These are phyloP conservation scores for Magallana ariakensis DNA, from an alignment of 1,140 invertebrate genomes.

Conservation along the genomic window DNA sequence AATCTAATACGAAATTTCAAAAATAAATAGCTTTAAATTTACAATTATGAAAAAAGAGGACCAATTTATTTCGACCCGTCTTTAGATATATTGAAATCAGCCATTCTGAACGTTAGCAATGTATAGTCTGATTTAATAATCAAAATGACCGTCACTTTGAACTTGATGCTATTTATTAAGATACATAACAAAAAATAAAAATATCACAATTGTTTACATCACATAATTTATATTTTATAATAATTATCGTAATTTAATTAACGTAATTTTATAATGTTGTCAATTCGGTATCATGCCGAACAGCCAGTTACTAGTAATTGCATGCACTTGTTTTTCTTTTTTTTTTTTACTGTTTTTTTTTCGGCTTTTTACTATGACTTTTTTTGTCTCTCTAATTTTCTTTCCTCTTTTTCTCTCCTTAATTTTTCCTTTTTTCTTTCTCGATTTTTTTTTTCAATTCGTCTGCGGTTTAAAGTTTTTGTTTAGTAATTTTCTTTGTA, in stretches of 20 bases:
- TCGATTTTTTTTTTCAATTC: too few species aligned
- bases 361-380: slow-evolving; percentile 18
- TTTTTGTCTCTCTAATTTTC: not conserved
- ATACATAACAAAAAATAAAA: not conserved
- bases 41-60: too few species aligned
- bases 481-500: not conserved
- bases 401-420: too few species aligned
- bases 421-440: too few species aligned
- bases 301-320: not conserved
- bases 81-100: too few species aligned
- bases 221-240: not conserved
- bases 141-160: too few species aligned
- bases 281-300: not conserved
- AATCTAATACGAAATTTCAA: not conserved
- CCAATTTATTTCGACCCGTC: not conserved
- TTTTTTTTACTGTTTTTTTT: slow-evolving; percentile 43
- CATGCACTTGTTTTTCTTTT: slow-evolving; percentile 6
- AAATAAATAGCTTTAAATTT: not conserved
- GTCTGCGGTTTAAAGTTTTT: slow-evolving; percentile 46
- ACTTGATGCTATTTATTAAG: too few species aligned
- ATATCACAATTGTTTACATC: not conserved
- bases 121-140: too few species aligned
- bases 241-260: too few species aligned
- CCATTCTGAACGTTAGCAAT: too few species aligned
- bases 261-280: not conserved